Evolutionary conservation across 2,113 vertebrate genomes (phyloP), one percentile per base, ranked within the genome.

Genomic region (Lutjanus erythropterus): DNA sequence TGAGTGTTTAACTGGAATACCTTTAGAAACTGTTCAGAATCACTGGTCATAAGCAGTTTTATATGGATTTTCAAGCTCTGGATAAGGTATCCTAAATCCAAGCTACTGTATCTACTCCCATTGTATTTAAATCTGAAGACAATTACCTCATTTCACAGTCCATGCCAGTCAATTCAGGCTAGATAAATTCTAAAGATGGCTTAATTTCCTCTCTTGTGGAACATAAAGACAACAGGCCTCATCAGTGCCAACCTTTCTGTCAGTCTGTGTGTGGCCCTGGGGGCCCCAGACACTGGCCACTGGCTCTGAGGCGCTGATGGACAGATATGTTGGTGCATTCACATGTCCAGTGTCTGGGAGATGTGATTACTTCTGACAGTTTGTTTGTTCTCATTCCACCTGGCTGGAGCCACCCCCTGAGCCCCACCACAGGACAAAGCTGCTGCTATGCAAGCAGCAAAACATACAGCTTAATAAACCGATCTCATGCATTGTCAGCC

Each of bases 331-430:
- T 65, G 81, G 89, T 86, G 91, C 78, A 82, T 83, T 93, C 86
- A 75, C 88, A 89, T 89, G 85, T 84, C 83, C 83, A 83, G 52
- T 85, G 83, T 91, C 83, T 80, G 75, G 60, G 75, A 85, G 93
- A 94, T 81, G 83, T 91, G 90, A 95, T 94, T 88, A 88, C 83
- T 92, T 91, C 81, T 90, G 94, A 95, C 94, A 94, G 92, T 86
- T 91, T 95, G 92, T 94, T 95, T 94, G 92, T 92, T 94, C 91
- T 91, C 85, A 88, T 94, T 94, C 91, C 93, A 95, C 92, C 89
- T 94, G 93, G 93, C 56, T 90, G 89, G 66, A 83, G 89, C 77
- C 78, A 86, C 79, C 71, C 88, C 80, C 83, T 42, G 70, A 82
- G 85, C 84, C 35, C 42, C 78, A 75, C 84, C 81, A 80, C 91